Evolutionary conservation across 2,797 vertebrate genomes (phyloP), one percentile per base, ranked within the genome.

Genomic region (Acrossocheilus wenchowensis): DNA sequence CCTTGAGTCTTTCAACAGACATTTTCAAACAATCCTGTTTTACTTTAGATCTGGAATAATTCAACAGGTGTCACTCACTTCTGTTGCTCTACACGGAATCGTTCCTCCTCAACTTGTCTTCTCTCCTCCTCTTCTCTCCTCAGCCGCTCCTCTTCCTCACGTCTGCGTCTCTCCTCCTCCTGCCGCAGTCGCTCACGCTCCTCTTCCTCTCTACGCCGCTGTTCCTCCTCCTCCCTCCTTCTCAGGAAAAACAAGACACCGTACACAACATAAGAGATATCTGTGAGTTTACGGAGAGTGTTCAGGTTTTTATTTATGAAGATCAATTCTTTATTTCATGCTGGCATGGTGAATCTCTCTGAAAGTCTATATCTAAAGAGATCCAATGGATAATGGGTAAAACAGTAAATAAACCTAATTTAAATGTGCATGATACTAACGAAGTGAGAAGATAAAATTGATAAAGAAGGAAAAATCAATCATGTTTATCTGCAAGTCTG

Each of bases 71-170:
- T 62, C 48, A 93, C 96, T 95, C 94, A 99, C 98, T 99, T 99
- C 90, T 99, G 98, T 87, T 99, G 98, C 68, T 99, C 98, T 89
- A 99, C 90, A 14, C 98, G 96, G 82, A 98, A 94, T 62, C 97
- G 93, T 89, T 99, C 98, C 77, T 99, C 98, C 86, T 99, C 98
- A 11, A 95, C 92, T 71, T 97, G 96, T 88, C 96, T 93, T 91
- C 96, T 95, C 86, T 98, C 97, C 75, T 99, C 98, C 78, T 98
- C 98, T 90, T 99, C 97, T 92, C 96, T 97, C 93, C 96, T 97
- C 92, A 92, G 88, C 86, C 93, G 89, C 73, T 99, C 97, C 50
- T 98, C 98, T 81, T 98, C 97, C 83, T 98, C 98, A 21, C 94
- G 96, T 26, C 96, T 96, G 86, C 95, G 97, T 87, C 96, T 95